These are phyloP conservation scores for Bothrops jararaca DNA, from an alignment of 2,113 vertebrate species.

Conservation along the genomic window DNA sequence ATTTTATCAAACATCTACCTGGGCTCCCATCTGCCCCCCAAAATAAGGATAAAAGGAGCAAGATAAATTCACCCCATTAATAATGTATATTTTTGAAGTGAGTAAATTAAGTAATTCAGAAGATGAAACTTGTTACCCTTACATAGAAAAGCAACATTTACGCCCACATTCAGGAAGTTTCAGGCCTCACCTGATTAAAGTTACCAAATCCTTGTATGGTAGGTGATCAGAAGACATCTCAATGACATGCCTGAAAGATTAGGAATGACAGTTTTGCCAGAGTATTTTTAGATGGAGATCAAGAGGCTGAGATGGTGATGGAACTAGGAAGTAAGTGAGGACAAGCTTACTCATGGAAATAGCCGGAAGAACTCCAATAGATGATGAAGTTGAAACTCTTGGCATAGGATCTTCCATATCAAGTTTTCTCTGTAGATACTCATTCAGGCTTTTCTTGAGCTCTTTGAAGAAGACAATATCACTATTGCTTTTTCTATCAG, in stretches of 20 bases:
- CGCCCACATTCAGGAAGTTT: conserved; percentile 13
- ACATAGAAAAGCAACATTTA: conserved; percentile 2
- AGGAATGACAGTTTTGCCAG: conserved; percentile 2
- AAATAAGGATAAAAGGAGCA: conserved; percentile 5
- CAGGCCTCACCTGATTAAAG: conserved; percentile 4
- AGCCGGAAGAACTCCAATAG: neutral
- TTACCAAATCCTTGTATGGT: neutral
- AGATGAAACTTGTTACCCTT: neutral
- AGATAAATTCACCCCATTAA: neutral
- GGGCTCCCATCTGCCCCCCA: neutral
- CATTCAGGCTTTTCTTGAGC: neutral
- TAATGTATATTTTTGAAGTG: neutral
- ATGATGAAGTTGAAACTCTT: neutral
- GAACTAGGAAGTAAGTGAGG: neutral
- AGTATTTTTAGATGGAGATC: conserved; percentile 17
- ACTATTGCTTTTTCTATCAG: neutral
- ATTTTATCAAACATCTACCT: conserved; percentile 10
- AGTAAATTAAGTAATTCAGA: conserved; percentile 20
- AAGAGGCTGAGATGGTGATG: neutral
- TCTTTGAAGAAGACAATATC: neutral
- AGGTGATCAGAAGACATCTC: conserved; percentile 9
- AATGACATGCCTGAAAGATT: neutral
- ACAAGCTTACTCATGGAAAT: neutral
- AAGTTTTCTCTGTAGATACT: neutral
- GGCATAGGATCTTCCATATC: neutral